These are phyloP conservation scores for Tyrannus savana DNA, from an alignment of 2,113 vertebrate species.

Conservation along the genomic window DNA sequence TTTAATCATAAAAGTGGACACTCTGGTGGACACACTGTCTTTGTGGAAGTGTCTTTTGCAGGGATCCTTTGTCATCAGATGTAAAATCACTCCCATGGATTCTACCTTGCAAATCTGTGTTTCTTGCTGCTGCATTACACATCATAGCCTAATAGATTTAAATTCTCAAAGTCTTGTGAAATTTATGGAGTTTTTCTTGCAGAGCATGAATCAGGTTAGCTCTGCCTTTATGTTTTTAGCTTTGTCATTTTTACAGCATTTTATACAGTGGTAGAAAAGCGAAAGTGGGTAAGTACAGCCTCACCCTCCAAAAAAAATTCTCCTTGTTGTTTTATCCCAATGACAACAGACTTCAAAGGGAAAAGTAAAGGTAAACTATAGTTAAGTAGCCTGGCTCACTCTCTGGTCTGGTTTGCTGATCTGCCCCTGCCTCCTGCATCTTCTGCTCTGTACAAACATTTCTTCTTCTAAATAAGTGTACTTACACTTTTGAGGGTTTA, in stretches of 20 bases:
- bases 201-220: fast-evolving
- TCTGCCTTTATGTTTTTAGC: not conserved
- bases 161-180: not conserved
- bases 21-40: not conserved
- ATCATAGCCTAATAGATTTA: not conserved
- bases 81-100: not conserved
- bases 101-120: not conserved
- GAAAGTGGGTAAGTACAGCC: not conserved
- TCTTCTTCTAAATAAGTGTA: not conserved
- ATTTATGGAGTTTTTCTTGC: not conserved
- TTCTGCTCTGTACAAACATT: not conserved
- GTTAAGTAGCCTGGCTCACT: not conserved
- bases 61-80: not conserved
- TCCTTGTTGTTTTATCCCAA: not conserved
- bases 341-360: not conserved
- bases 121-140: not conserved
- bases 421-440: not conserved
- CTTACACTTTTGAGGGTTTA: not conserved
- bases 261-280: not conserved
- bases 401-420: not conserved
- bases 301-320: not conserved
- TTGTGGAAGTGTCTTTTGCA: not conserved
- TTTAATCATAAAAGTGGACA: not conserved
- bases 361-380: not conserved
- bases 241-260: not conserved